Conservation (phyloP, 2,113 vertebrate genomes). For the Formicarius rufipectus region DNA sequence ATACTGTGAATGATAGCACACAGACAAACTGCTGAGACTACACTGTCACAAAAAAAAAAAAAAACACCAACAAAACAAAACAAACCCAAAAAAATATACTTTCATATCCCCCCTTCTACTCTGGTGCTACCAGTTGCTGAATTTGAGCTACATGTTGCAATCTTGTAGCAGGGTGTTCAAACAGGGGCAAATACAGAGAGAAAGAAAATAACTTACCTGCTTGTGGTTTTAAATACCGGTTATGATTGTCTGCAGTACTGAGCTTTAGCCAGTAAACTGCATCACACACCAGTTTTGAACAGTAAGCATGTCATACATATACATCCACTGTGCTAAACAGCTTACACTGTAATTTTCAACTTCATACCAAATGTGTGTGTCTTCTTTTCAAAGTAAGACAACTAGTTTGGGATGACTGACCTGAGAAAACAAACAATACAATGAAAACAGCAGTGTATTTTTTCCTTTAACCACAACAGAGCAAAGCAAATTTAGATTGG, state of each 20-base stretch:
- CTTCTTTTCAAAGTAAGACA: neutral
- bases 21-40: neutral
- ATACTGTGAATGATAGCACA: neutral
- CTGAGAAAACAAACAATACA: neutral
- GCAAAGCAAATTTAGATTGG: neutral
- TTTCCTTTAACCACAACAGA: neutral
- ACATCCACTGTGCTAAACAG: neutral
- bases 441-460: neutral
- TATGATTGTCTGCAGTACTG: neutral
- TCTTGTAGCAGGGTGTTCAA: neutral
- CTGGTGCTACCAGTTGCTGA: neutral
- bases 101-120: neutral
- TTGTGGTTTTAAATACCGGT: neutral
- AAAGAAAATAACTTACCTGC: neutral
- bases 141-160: neutral
- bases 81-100: neutral
- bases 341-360: neutral
- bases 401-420: neutral
- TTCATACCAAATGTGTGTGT: accelerated
- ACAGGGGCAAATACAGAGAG: neutral
- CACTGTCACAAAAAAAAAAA: neutral
- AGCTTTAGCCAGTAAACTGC: neutral
- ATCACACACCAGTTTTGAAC: neutral
- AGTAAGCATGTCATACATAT: neutral
- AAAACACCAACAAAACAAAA: too few relatives aligned